These are phyloP conservation scores for Hermaeophaga mercurialis DNA, from an alignment of 2,888 invertebrate species.

Conservation along the genomic window DNA sequence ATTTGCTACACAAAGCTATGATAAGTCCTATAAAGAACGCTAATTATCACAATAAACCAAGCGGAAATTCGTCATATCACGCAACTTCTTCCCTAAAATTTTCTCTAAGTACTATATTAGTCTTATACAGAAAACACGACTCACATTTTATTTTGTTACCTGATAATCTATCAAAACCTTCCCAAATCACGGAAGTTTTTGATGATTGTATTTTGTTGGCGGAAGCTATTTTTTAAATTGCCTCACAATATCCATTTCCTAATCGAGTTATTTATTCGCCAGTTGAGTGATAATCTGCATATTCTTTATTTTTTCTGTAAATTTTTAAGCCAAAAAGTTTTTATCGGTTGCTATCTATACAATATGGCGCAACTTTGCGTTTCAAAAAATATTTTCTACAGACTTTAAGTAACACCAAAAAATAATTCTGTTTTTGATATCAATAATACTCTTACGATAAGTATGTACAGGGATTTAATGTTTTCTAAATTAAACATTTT, in stretches of 20 bases:
- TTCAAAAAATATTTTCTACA: too few species aligned
- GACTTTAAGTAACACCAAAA: too few species aligned
- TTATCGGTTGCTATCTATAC: neutral
- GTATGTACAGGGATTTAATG: too few species aligned
- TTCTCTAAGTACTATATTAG: conserved; percentile 6
- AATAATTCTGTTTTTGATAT: too few species aligned
- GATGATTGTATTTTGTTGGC: conserved; percentile 2
- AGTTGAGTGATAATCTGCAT: neutral
- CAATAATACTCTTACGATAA: too few species aligned
- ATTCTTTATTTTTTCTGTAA: neutral
- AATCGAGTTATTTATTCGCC: conserved; percentile 1
- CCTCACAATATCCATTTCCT: conserved; percentile 7
- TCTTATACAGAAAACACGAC: neutral
- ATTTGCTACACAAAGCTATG: neutral
- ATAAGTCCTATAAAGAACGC: conserved; percentile 7
- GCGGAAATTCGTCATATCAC: conserved; percentile 12
- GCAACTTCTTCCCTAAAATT: conserved; percentile 5
- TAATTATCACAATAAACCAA: conserved; percentile 1
- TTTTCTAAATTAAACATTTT: too few species aligned
- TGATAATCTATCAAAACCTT: conserved; percentile 11
- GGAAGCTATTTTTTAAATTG: conserved; percentile 8
- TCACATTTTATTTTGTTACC: conserved; percentile 1
- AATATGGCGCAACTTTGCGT: neutral
- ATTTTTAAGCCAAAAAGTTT: neutral
- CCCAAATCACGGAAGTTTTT: conserved; percentile 12